Base-by-base conservation (phyloP, 53 echinoderm and acorn worm genomes). In the Stichopus horrens region DNA sequence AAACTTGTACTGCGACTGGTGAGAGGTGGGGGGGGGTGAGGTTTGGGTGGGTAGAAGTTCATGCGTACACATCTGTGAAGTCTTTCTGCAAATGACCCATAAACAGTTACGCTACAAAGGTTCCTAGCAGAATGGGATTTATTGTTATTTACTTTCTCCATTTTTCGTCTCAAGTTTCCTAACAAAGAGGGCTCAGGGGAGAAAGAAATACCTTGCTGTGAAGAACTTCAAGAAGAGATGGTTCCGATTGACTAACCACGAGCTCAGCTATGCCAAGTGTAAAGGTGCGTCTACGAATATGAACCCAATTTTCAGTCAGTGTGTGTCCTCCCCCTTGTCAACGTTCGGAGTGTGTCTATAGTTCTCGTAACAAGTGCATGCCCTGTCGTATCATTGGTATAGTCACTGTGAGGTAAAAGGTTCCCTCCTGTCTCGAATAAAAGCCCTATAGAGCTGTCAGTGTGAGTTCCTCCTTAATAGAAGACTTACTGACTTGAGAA, bases 221-320 rank as follows among this genome's bases (percentile, higher is more conserved):
- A 98, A 98, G 91, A 98, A 97, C 88, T 98, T 98, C 92, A 98
- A 94, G 84, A 92, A 91, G 78, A 89, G 97, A 56, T 98, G 94
- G 95, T 97, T 97, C 53, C 88, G 90, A 75, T 91, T 98, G 6
- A 98, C 95, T 71, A 96, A 95, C 57, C 91, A 90, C 65, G 95
- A 98, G 57, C 90, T 98, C 74, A 94, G 93, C 0, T 98, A 98
- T 76, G 88, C 90, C 76, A 96, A 98, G 85, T 91, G 80, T 55
- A 94, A 94, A 88, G 98, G 98, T 98, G 53, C 67, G 83, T 5
- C 13, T 21, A 21, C 16, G 9, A 75, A 23, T 0, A 23, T 75
- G 22, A 9, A 9, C 13, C 68, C 3, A 14, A 0, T 14, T 14
- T 37, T 37, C 37, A 1, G 0, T 37, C 2, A 37, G 37, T 37